A percentile compares a stretch with the other conserved stretches of the same genome.
Conservation (phyloP, 2,888 invertebrate species). For the Callimorpha dominula region DNA sequence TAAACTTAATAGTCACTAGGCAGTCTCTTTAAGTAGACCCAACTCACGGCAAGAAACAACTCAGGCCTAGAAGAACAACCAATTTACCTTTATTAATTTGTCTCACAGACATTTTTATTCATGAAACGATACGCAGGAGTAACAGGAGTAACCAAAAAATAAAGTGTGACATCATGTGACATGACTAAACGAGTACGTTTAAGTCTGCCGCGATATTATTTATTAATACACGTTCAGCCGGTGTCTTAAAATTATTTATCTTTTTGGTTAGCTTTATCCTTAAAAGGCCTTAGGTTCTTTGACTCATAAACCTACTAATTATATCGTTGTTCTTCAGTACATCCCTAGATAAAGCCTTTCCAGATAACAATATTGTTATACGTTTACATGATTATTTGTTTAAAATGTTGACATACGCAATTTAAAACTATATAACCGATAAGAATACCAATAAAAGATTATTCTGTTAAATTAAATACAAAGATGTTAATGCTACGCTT, state of each 20-base stretch:
- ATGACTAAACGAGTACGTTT: background rate
- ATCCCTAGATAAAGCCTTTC: constrained; percentile 42
- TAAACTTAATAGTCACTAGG: no score
- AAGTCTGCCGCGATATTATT: constrained; percentile 26
- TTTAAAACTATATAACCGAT: constrained; percentile 8
- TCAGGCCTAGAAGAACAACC: no score
- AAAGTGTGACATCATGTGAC: background rate
- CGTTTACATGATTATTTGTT: constrained; percentile 24
- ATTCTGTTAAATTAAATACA: constrained; percentile 25
- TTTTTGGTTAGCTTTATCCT: constrained; percentile 29
- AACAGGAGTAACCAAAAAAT: background rate
- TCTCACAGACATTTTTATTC: background rate
- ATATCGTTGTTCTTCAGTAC: constrained; percentile 17
- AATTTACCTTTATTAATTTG: background rate
- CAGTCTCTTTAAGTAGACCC: background rate
- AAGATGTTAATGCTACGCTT: constrained; percentile 18
- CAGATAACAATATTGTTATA: constrained; percentile 44
- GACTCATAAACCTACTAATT: constrained; percentile 20
- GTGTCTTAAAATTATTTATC: constrained; percentile 22
- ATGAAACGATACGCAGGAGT: background rate
- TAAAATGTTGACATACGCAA: constrained; percentile 17
- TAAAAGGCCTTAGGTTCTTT: constrained; percentile 25
- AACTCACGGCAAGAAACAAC: background rate
- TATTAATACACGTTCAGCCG: constrained; percentile 15
- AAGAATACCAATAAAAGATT: constrained; percentile 10